Conservation (phyloP, 2,797 vertebrate genomes). For the Anolis apletophallus region DNA sequence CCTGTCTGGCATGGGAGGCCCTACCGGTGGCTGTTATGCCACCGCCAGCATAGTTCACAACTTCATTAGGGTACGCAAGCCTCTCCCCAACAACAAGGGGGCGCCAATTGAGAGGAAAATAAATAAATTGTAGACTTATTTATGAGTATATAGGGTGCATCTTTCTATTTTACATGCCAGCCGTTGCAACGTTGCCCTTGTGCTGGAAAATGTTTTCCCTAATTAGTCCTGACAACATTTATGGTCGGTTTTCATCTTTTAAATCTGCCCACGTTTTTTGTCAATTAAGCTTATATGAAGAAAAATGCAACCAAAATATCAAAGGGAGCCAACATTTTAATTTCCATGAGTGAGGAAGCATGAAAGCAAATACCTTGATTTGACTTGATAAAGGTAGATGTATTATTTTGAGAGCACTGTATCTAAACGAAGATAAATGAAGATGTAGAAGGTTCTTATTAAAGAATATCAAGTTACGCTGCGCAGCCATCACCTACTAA, state of each 20-base stretch:
- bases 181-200: not conserved
- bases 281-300: slow-evolving; percentile 66
- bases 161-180: not conserved
- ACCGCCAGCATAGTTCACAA: no score
- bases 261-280: slow-evolving; percentile 41
- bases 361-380: slow-evolving; percentile 52
- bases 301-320: slow-evolving; percentile 65
- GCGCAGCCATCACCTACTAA: slow-evolving; percentile 31
- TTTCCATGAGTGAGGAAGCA: slow-evolving; percentile 55
- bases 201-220: not conserved
- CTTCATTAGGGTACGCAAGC: no score
- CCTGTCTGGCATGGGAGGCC: no score
- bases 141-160: not conserved
- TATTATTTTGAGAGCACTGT: slow-evolving; percentile 54
- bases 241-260: slow-evolving; percentile 23
- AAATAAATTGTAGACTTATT: no score
- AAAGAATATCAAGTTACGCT: slow-evolving; percentile 49
- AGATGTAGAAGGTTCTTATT: slow-evolving; percentile 39
- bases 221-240: slow-evolving; percentile 28
- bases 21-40: no score
- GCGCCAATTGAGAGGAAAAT: no score
- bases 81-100: no score
- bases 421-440: slow-evolving; percentile 68
- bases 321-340: slow-evolving; percentile 63
- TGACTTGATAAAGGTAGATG: slow-evolving; percentile 46